These are phyloP conservation scores for Drosophila subsilvestris DNA, from an alignment of 2,888 invertebrate genomes.

Conservation along the genomic window DNA sequence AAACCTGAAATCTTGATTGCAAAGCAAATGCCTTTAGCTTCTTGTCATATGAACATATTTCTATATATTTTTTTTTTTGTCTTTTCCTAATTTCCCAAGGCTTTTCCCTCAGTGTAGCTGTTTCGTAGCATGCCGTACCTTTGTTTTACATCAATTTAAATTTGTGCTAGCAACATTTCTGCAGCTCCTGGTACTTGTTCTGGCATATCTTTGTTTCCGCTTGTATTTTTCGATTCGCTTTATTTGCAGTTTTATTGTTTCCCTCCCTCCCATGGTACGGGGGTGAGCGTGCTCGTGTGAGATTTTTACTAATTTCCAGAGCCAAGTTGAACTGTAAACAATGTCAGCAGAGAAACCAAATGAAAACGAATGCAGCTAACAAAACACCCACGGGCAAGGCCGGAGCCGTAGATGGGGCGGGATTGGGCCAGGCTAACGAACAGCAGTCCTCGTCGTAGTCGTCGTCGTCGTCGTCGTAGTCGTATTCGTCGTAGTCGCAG, in stretches of 20 bases:
- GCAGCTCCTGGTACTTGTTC: neutral
- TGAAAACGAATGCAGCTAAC: slow-evolving; percentile 79
- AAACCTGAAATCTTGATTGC: too few species aligned
- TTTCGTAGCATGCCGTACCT: neutral
- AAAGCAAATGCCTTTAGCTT: neutral
- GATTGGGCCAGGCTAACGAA: slow-evolving; percentile 59
- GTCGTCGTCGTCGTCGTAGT: slow-evolving; percentile 37
- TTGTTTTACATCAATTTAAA: slow-evolving; percentile 63
- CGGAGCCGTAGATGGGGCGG: slow-evolving; percentile 21
- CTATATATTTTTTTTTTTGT: too few species aligned
- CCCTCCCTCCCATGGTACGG: neutral
- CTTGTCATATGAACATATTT: neutral
- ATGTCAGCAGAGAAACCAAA: slow-evolving; percentile 74
- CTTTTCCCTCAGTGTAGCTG: neutral
- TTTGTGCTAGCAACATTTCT: slow-evolving; percentile 51
- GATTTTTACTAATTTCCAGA: slow-evolving; percentile 71
- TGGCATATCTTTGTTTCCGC: slow-evolving; percentile 14
- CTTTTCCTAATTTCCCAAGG: too few species aligned
- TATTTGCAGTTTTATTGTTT: slow-evolving; percentile 29
- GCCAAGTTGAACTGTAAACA: slow-evolving; percentile 79
- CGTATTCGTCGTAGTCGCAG: slow-evolving; percentile 53
- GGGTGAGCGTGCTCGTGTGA: slow-evolving; percentile 46
- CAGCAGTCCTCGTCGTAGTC: slow-evolving; percentile 64
- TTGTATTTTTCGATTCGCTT: slow-evolving; percentile 27
- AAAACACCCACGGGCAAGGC: slow-evolving; percentile 57